phyloP scores from a whole-genome alignment of 1,140 invertebrate species.

The Panulirus ornatus region DNA sequence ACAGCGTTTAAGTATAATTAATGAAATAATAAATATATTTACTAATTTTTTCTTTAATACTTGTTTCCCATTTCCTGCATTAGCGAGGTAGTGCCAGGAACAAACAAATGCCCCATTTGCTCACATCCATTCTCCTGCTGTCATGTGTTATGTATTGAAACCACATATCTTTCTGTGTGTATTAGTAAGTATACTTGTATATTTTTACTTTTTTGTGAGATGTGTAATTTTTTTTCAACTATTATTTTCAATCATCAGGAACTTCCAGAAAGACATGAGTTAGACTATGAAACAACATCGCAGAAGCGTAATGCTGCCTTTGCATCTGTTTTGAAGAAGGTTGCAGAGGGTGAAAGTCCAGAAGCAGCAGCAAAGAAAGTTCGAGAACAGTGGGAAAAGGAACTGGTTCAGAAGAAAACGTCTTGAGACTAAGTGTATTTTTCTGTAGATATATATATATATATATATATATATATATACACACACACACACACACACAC shows the following conservation, averaged over 20 bases:
- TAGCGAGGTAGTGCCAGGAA: too few relatives aligned
- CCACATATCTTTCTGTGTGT: background rate
- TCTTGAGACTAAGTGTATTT: background rate
- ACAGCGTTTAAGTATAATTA: too few relatives aligned
- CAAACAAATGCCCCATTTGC: too few relatives aligned
- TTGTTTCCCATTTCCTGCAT: too few relatives aligned
- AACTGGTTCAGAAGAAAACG: background rate
- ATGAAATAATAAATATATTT: too few relatives aligned
- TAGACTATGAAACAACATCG: slow-evolving; percentile 9
- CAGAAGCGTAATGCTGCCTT: slow-evolving; percentile 1
- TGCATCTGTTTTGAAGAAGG: slow-evolving; percentile 12
- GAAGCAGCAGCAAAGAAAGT: slow-evolving; percentile 9
- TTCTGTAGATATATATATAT: slow-evolving; percentile 26
- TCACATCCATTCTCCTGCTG: too few relatives aligned
- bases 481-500: background rate
- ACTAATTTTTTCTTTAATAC: too few relatives aligned
- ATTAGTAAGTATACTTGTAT: slow-evolving; percentile 30
- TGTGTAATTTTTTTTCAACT: too few relatives aligned
- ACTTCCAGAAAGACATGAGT: slow-evolving; percentile 15
- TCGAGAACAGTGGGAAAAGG: background rate
- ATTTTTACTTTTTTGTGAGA: slow-evolving; percentile 21
- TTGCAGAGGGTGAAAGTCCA: slow-evolving; percentile 26
- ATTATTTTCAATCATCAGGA: slow-evolving; percentile 2
- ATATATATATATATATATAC: slow-evolving; percentile 27
- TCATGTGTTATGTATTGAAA: too few relatives aligned